Evolutionary conservation across 2,113 vertebrate genomes (phyloP).

Genomic region (Macquaria australasica): DNA sequence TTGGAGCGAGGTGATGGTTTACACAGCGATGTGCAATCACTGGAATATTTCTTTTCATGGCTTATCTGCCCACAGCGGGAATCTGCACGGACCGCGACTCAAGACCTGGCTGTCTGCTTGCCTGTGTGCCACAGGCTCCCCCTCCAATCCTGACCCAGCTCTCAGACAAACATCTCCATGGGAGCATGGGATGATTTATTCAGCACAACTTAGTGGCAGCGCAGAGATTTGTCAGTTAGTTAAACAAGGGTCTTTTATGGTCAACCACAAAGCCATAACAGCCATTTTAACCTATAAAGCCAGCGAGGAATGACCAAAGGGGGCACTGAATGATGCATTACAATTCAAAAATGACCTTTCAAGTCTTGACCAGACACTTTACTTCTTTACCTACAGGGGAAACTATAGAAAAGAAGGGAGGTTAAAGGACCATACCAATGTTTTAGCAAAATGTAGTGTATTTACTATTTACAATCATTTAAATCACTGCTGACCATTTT

Average conservation of each 20-base stretch:
- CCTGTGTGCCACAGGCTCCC: slow-evolving; percentile 46
- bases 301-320: slow-evolving; percentile 24
- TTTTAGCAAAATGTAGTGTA: neutral
- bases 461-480: neutral
- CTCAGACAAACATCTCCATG: slow-evolving; percentile 65
- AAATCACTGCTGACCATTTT: neutral
- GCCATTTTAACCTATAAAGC: slow-evolving; percentile 65
- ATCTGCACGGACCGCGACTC: slow-evolving; percentile 72
- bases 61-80: slow-evolving; percentile 77
- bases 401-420: neutral
- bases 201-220: slow-evolving; percentile 57
- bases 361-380: slow-evolving; percentile 21
- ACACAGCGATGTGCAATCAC: slow-evolving; percentile 81
- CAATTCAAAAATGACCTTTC: slow-evolving; percentile 63
- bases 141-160: slow-evolving; percentile 55
- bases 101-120: slow-evolving; percentile 52
- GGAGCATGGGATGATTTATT: slow-evolving; percentile 72
- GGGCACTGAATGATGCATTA: slow-evolving; percentile 52
- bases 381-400: slow-evolving; percentile 18
- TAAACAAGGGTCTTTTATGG: slow-evolving; percentile 69
- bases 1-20: slow-evolving; percentile 75
- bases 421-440: neutral
- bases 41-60: slow-evolving; percentile 81
- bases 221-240: slow-evolving; percentile 64
- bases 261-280: slow-evolving; percentile 61